Evolutionary conservation across 2,888 invertebrate species (phyloP).

Genomic region (Syrista parreyssii): DNA sequence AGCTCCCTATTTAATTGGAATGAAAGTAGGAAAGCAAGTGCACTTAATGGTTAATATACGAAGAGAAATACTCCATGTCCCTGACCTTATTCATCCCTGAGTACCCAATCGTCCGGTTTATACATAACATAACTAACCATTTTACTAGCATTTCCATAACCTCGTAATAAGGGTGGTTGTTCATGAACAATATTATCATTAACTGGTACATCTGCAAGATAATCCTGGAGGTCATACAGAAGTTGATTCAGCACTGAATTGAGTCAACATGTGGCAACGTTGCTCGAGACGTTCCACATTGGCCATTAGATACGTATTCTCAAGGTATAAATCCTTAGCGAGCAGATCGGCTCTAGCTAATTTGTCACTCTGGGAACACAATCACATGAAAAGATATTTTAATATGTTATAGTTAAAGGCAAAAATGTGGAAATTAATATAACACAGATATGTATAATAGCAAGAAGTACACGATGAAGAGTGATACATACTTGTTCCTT

Average conservation of each 20-base stretch:
- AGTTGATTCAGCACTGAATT: conserved; percentile 63
- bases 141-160: not conserved
- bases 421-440: not conserved
- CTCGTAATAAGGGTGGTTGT: not conserved
- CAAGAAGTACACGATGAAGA: not conserved
- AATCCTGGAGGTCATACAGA: conserved; percentile 54
- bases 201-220: not conserved
- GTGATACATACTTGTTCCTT: conserved; percentile 66
- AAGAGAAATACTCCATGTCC: conserved; percentile 10
- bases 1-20: not conserved
- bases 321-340: conserved; percentile 85
- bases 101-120: not conserved
- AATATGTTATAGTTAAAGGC: conserved; percentile 2
- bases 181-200: not conserved
- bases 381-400: not conserved
- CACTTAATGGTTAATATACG: conserved; percentile 6
- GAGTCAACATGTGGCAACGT: conserved; percentile 68
- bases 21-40: conserved; percentile 3
- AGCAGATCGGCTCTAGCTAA: conserved; percentile 80
- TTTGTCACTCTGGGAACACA: conserved; percentile 71
- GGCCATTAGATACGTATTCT: conserved; percentile 82
- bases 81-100: conserved; percentile 18
- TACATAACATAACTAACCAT: not conserved
- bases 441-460: not conserved
- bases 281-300: conserved; percentile 72